phyloP scores from a whole-genome alignment of 2,797 vertebrate genomes.

The Sylvia borin region DNA sequence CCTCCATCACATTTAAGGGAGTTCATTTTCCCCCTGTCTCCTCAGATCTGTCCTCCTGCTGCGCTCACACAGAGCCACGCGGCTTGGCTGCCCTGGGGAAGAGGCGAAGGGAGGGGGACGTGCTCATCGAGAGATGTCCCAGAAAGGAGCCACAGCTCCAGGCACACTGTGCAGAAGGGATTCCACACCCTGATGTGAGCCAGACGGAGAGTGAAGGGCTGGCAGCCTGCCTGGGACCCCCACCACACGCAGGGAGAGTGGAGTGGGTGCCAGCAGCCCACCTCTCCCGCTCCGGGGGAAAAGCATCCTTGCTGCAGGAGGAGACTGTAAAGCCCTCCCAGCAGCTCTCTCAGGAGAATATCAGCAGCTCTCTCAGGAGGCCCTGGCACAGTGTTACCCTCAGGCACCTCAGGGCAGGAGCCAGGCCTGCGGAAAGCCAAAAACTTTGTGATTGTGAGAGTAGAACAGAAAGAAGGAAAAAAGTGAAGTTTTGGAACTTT shows the following conservation, averaged over 20 bases:
- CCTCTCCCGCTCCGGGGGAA: rapidly evolving
- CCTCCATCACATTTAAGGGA: conserved; percentile 53
- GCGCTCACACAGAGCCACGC: not conserved
- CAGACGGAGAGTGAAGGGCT: not conserved
- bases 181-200: not conserved
- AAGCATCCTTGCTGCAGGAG: not conserved
- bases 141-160: not conserved
- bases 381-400: not conserved
- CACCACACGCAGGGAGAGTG: rapidly evolving
- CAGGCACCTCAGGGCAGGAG: not conserved
- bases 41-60: conserved; percentile 54
- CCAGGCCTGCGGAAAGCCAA: not conserved
- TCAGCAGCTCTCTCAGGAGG: not conserved
- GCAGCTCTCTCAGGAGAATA: not conserved
- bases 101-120: not conserved
- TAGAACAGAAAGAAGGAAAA: not conserved
- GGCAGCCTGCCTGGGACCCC: not conserved
- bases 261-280: not conserved
- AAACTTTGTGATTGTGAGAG: not conserved
- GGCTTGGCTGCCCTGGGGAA: not conserved
- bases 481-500: not conserved
- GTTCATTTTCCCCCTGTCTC: conserved; percentile 64
- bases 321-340: not conserved
- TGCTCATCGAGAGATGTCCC: not conserved
- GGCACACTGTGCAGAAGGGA: not conserved